Conservation (phyloP, 2,113 vertebrate species). For the Eupsittula cactorum region DNA sequence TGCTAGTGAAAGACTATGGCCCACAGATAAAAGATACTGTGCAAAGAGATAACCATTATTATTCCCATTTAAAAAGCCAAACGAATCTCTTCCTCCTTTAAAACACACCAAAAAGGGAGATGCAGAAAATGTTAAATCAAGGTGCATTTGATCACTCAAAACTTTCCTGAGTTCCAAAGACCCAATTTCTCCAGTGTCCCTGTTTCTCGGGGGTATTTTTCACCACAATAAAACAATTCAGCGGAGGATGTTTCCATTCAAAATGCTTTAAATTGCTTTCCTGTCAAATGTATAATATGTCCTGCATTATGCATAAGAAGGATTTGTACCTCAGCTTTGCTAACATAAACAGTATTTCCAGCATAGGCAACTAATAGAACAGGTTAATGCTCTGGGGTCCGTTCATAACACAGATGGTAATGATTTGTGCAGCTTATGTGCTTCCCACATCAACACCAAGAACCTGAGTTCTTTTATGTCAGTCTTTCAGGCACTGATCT, state of each 20-base stretch:
- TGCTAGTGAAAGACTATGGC: background rate
- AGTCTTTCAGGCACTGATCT: background rate
- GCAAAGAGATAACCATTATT: background rate
- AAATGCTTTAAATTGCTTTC: conserved; percentile 51
- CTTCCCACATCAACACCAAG: background rate
- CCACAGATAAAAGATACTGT: background rate
- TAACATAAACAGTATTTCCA: conserved; percentile 48
- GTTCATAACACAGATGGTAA: conserved; percentile 28
- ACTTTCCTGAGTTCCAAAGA: conserved; percentile 9
- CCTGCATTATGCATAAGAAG: conserved; percentile 57
- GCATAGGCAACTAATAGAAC: conserved; percentile 25
- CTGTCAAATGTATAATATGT: conserved; percentile 32
- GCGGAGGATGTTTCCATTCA: conserved; percentile 39
- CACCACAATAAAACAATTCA: conserved; percentile 39
- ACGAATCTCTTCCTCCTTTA: background rate
- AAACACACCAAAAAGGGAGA: background rate
- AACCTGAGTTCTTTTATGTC: background rate
- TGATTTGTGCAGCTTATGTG: background rate
- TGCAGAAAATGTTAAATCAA: conserved; percentile 17
- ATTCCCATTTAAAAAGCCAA: conserved; percentile 24
- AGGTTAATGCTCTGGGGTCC: conserved; percentile 38
- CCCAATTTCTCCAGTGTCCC: background rate
- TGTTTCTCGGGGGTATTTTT: conserved; percentile 45
- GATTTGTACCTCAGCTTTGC: conserved; percentile 45
- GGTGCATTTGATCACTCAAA: conserved; percentile 16